Conservation (phyloP, 2,113 vertebrate species). For the Balaeniceps rex region DNA sequence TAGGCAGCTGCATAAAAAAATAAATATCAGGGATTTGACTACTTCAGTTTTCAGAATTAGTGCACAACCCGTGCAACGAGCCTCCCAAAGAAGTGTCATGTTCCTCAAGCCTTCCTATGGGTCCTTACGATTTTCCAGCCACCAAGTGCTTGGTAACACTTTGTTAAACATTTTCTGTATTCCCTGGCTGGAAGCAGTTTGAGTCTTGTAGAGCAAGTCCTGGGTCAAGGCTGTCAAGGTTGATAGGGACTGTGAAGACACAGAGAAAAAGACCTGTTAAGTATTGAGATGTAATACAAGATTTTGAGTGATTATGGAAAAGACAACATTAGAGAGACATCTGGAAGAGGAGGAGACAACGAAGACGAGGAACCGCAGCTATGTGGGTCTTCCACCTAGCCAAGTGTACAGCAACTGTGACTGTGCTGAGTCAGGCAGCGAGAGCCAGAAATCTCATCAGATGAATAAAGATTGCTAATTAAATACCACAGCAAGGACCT, state of each 20-base stretch:
- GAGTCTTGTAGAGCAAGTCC: not conserved
- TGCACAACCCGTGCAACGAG: not conserved
- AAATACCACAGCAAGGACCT: not conserved
- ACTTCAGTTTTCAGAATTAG: not conserved
- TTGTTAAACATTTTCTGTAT: not conserved
- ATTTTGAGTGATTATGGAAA: not conserved
- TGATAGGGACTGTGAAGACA: not conserved
- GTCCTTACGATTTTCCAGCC: not conserved
- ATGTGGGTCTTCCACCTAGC: not conserved
- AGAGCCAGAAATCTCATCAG: not conserved
- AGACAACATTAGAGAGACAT: not conserved
- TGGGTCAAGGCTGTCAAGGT: not conserved
- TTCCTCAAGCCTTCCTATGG: not conserved
- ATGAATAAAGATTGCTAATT: not conserved
- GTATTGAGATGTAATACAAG: not conserved
- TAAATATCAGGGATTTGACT: not conserved
- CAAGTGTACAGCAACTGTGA: not conserved
- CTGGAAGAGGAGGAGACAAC: not conserved
- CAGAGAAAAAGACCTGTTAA: not conserved
- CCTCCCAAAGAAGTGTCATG: not conserved
- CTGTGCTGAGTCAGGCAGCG: not conserved
- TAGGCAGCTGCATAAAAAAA: not conserved
- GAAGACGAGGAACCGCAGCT: not conserved
- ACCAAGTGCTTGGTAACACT: not conserved
- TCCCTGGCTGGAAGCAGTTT: not conserved